Evolutionary conservation across 2,113 vertebrate genomes (phyloP).

Genomic region (Dunckerocampus dactyliophorus): DNA sequence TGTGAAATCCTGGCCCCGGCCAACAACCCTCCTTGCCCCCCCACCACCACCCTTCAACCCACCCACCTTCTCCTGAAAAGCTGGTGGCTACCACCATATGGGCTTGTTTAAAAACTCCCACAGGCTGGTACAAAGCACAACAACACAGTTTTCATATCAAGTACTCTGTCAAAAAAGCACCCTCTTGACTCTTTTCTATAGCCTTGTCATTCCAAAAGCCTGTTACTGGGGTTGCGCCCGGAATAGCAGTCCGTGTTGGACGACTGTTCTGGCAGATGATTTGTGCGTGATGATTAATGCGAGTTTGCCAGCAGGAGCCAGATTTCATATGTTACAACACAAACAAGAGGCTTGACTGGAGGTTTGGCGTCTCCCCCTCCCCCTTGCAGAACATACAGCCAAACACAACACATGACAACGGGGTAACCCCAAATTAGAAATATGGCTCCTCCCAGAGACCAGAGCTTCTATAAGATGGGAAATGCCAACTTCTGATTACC

Average conservation of each 20-base stretch:
- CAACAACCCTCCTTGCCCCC: conserved; percentile 68
- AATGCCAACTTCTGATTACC: too few species aligned
- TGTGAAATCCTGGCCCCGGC: conserved; percentile 93
- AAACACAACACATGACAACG: conserved; percentile 42
- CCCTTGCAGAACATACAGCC: conserved; percentile 17
- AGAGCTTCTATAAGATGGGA: too few species aligned
- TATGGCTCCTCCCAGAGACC: too few species aligned
- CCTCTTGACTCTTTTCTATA: conserved; percentile 55
- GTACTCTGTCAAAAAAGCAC: conserved; percentile 71
- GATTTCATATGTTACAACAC: conserved; percentile 56
- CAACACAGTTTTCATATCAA: conserved; percentile 80
- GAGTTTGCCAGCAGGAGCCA: conserved; percentile 58
- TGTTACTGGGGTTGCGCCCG: conserved; percentile 67
- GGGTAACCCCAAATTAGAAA: conserved; percentile 24
- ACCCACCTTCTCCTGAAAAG: conserved; percentile 62
- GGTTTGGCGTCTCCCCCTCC: conserved; percentile 37
- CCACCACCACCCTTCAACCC: conserved; percentile 50
- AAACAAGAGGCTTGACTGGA: conserved; percentile 31
- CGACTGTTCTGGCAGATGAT: conserved; percentile 67
- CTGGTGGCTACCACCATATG: conserved; percentile 81
- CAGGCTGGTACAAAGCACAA: conserved; percentile 82
- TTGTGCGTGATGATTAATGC: conserved; percentile 66
- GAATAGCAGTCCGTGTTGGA: conserved; percentile 71
- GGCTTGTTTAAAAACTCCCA: conserved; percentile 78
- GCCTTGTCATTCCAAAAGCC: conserved; percentile 63